Evolutionary conservation across 2,888 invertebrate species (phyloP).

Genomic region (Priocnemis perturbator): DNA sequence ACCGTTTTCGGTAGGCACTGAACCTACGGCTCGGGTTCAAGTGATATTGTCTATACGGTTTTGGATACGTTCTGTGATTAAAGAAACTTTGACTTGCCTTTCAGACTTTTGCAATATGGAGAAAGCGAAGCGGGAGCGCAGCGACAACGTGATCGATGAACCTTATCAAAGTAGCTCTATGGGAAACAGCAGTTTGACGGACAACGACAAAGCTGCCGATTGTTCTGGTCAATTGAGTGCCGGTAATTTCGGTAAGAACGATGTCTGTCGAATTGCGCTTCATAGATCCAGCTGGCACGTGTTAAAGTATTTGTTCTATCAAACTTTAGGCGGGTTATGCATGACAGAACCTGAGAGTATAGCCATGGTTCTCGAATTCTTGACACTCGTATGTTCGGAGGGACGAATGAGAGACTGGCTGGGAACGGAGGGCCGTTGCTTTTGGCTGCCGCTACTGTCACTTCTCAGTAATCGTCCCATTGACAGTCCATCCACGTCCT

Average conservation of each 20-base stretch:
- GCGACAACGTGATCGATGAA: slow-evolving; percentile 49
- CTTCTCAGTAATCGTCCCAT: slow-evolving; percentile 83
- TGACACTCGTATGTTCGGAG: slow-evolving; percentile 87
- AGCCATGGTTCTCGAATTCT: slow-evolving; percentile 85
- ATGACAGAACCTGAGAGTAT: slow-evolving; percentile 80
- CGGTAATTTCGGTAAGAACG: slow-evolving; percentile 41
- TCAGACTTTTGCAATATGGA: slow-evolving; percentile 67
- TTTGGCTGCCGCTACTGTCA: slow-evolving; percentile 89
- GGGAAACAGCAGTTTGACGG: slow-evolving; percentile 69
- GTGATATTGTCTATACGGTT: slow-evolving; percentile 2
- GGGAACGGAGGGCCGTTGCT: slow-evolving; percentile 87
- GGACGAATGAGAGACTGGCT: slow-evolving; percentile 92
- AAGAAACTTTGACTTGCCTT: neutral
- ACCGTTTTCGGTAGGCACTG: no score
- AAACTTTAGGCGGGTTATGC: slow-evolving; percentile 67
- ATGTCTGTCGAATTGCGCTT: neutral
- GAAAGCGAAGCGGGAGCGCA: slow-evolving; percentile 51
- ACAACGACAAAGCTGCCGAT: slow-evolving; percentile 75
- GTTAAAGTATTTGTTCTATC: neutral
- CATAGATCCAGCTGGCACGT: neutral
- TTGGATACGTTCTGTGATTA: no score
- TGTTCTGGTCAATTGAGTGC: slow-evolving; percentile 46
- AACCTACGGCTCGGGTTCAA: no score
- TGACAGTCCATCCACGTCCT: slow-evolving; percentile 68
- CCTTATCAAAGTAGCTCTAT: slow-evolving; percentile 39